Conservation (phyloP, 92 coral and sea anemone species). For the Bergia puertoricense region DNA sequence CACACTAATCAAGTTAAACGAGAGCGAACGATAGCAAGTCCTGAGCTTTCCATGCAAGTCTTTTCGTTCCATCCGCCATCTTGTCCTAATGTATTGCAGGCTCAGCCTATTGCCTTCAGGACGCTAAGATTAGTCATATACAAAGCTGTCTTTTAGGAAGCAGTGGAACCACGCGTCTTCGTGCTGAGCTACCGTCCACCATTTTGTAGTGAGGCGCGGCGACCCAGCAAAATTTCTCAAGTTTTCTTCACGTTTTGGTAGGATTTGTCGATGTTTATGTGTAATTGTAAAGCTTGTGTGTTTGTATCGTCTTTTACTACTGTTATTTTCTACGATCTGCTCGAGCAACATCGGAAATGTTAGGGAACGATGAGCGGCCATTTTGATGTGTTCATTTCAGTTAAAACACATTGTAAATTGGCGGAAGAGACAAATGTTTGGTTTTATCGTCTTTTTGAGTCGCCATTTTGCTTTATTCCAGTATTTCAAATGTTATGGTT, state of each 20-base stretch:
- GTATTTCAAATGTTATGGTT: neutral
- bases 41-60: neutral
- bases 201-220: slow-evolving; percentile 76
- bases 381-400: slow-evolving; percentile 11
- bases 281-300: neutral
- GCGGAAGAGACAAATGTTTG: neutral
- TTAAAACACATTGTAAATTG: slow-evolving; percentile 3
- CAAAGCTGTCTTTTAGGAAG: slow-evolving; percentile 32
- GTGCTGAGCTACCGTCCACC: slow-evolving; percentile 73
- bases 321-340: neutral
- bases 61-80: slow-evolving; percentile 28
- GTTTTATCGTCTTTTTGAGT: neutral
- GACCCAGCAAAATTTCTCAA: slow-evolving; percentile 66
- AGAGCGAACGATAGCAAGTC: no score
- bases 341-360: neutral
- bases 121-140: neutral
- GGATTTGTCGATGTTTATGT: slow-evolving; percentile 4
- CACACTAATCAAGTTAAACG: neutral
- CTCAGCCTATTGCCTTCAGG: neutral
- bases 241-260: slow-evolving; percentile 53
- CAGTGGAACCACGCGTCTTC: slow-evolving; percentile 80
- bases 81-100: slow-evolving; percentile 33
- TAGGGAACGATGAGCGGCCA: slow-evolving; percentile 19
- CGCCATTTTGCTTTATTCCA: neutral
- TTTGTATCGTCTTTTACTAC: neutral